Evolutionary conservation across 1,140 invertebrate genomes (phyloP).

Genomic region (Drosophila bocki): DNA sequence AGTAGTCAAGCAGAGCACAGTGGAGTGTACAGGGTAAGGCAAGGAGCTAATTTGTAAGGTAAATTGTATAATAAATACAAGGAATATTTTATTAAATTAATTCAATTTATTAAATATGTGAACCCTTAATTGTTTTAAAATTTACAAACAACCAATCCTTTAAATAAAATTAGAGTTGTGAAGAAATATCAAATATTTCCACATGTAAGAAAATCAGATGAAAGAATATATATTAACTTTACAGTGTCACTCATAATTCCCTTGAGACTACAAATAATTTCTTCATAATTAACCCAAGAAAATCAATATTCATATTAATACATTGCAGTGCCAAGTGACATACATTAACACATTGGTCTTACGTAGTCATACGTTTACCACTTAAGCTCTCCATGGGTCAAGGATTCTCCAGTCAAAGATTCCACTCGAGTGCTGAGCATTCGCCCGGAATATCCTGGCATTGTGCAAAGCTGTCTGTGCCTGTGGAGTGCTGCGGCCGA

Average conservation of each 20-base stretch:
- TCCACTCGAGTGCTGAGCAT: conserved; percentile 17
- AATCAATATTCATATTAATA: background rate
- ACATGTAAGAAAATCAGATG: background rate
- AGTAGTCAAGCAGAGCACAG: conserved; percentile 16
- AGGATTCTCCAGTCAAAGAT: conserved; percentile 34
- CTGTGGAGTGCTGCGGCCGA: conserved; percentile 14
- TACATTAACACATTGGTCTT: background rate
- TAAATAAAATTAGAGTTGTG: too few relatives aligned
- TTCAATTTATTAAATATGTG: background rate
- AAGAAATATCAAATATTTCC: background rate
- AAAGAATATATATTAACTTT: background rate
- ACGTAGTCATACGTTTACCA: conserved; percentile 15
- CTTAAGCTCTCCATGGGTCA: background rate
- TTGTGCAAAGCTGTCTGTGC: conserved; percentile 20
- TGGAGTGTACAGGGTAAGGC: background rate
- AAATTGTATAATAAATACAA: background rate
- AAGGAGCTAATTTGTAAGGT: background rate
- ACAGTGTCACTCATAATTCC: background rate
- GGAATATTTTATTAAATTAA: too few relatives aligned
- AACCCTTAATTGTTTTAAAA: too few relatives aligned
- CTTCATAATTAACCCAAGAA: conserved; percentile 10
- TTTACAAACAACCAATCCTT: too few relatives aligned
- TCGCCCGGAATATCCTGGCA: conserved; percentile 7
- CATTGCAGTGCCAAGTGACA: conserved; percentile 1
- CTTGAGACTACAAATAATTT: background rate